Evolutionary conservation across 2,113 vertebrate genomes (phyloP), one percentile per base, ranked within the genome.

Genomic region (Enhydra lutris): DNA sequence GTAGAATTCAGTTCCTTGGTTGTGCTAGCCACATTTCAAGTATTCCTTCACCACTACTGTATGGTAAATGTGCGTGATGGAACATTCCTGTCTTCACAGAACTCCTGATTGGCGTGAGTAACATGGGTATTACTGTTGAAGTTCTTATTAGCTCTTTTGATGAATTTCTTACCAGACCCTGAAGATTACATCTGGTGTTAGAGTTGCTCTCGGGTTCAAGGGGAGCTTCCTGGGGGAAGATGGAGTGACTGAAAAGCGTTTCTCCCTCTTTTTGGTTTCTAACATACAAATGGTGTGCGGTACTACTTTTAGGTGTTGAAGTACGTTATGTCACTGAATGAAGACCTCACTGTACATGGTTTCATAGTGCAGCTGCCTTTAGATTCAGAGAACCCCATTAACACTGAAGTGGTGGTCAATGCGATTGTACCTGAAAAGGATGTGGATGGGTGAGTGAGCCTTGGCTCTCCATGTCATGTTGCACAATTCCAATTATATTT

Each of bases 291-390:
- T 90, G 79, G 23, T 39, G 6, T 74, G 45, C 55, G 89, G 3
- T 82, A 10, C 67, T 96, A 15, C 88, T 84, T 96, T 89, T 95
- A 99, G 99, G 99, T 99, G 67, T 99, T 99, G 79, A 99, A 99
- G 96, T 98, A 97, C 34, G 98, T 99, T 90, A 98, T 94, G 1
- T 99, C 99, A 71, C 98, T 99, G 97, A 99, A 99, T 59, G 99
- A 99, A 98, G 99, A 99, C 98, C 98, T 98, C 13, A 98, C 98
- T 36, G 78, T 99, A 80, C 99, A 99, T 39, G 99, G 99, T 8
- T 99, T 99, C 92, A 99, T 99, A 78, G 99, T 99, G 59, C 99
- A 99, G 98, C 99, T 99, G 71, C 99, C 99, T 0, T 98, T 99
- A 71, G 99, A 99, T 97, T 99, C 99, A 0, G 94, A 99, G 96